Evolutionary conservation across 2,113 vertebrate genomes (phyloP).

Genomic region (Desmodus rotundus): DNA sequence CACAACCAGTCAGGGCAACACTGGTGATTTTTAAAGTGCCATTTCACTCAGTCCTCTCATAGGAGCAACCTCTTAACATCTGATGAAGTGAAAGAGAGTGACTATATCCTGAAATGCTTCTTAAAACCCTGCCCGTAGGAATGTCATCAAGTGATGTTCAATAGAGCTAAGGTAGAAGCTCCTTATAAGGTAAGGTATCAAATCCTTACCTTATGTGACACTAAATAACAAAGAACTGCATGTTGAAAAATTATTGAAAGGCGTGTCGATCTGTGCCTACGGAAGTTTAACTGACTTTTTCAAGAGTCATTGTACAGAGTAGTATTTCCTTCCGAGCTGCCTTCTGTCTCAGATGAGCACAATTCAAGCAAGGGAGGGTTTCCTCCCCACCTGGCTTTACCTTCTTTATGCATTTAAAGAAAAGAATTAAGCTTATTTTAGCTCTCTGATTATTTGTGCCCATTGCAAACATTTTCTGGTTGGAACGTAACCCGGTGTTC

Average conservation of each 20-base stretch:
- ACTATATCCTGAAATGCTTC: slow-evolving; percentile 36
- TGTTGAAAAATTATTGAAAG: slow-evolving; percentile 44
- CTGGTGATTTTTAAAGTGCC: neutral
- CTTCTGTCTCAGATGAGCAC: slow-evolving; percentile 19
- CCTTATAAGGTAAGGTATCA: no score
- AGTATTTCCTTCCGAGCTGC: slow-evolving; percentile 51
- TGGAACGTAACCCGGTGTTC: neutral
- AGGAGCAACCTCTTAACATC: neutral
- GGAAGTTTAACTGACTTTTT: slow-evolving; percentile 46
- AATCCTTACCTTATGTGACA: slow-evolving; percentile 57
- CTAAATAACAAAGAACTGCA: slow-evolving; percentile 48
- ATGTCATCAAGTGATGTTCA: slow-evolving; percentile 10
- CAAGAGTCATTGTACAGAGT: slow-evolving; percentile 6
- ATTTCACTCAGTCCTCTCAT: neutral
- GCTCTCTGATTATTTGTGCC: neutral
- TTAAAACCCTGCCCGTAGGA: slow-evolving; percentile 18
- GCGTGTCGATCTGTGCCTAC: slow-evolving; percentile 29
- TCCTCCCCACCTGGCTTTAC: neutral
- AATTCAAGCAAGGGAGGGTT: slow-evolving; percentile 26
- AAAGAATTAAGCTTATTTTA: slow-evolving; percentile 49
- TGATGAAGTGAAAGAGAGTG: neutral
- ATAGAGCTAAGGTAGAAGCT: slow-evolving; percentile 37
- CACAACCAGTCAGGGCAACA: no score
- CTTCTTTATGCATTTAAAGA: slow-evolving; percentile 1
- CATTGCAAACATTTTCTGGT: neutral